phyloP scores from a whole-genome alignment of 1,140 invertebrate genomes.

The Spodoptera litura region DNA sequence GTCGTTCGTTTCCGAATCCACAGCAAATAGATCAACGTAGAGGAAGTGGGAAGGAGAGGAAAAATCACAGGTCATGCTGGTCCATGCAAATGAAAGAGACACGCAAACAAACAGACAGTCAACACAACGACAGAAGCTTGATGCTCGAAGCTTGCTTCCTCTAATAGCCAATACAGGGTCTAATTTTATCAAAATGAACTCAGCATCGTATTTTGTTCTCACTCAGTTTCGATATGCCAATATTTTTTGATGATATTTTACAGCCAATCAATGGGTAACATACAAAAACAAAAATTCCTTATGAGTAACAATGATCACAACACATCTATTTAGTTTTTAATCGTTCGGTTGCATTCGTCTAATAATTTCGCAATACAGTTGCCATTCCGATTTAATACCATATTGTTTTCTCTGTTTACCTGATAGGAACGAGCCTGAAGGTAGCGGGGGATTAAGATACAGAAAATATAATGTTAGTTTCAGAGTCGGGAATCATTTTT shows the following conservation, averaged over 20 bases:
- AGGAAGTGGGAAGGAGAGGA: conserved; percentile 66
- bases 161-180: conserved; percentile 68
- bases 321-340: conserved; percentile 74
- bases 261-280: conserved; percentile 73
- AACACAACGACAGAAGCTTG: conserved; percentile 82
- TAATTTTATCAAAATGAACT: conserved; percentile 56
- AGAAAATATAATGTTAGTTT: conserved; percentile 81
- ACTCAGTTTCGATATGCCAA: conserved; percentile 56
- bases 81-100: conserved; percentile 84
- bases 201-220: conserved; percentile 40
- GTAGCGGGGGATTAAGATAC: conserved; percentile 86
- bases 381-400: conserved; percentile 81
- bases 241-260: conserved; percentile 59
- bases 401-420: conserved; percentile 86
- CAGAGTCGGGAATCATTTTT: conserved; percentile 59
- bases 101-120: conserved; percentile 80
- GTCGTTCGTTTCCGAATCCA: conserved; percentile 58
- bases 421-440: conserved; percentile 91
- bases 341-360: conserved; percentile 75
- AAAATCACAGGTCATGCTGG: conserved; percentile 78
- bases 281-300: conserved; percentile 58
- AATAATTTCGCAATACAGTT: conserved; percentile 84
- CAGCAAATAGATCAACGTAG: conserved; percentile 65
- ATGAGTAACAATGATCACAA: conserved; percentile 70
- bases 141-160: conserved; percentile 70